Evolutionary conservation across 2,888 invertebrate species (phyloP), one percentile per base, ranked within the genome.

Genomic region (Hydrotaea cyrtoneurina): DNA sequence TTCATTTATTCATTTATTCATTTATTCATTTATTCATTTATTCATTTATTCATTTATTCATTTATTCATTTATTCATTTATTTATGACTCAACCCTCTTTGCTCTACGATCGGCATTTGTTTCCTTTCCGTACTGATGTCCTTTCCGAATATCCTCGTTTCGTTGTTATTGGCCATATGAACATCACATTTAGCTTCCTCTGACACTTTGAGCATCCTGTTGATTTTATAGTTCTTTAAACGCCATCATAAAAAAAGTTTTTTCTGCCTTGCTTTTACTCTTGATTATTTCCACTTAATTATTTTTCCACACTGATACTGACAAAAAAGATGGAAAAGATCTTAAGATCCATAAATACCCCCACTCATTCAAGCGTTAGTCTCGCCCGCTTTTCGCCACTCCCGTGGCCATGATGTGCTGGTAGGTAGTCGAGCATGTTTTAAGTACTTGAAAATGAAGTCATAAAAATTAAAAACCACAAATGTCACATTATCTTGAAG

Each of bases 401-500:
- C 50, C 50, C n/a, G 31, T 31, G 2, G 31, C 50, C n/a, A 11
- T 2, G 62, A n/a, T n/a, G 36, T 62, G 62, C 13, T 36, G 62
- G 62, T 62, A 5, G 39, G 31, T 39, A 39, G 39, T 66, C 23
- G 19, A 69, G 69, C 69, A 69, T 69, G 21, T 15, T 36, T 69
- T 17, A 74, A 74, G 78, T 78, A 73, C 78, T 53, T 74, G 17
- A 69, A 82, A 78, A 74, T 76, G 69, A 77, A 77, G 73, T 50
- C 73, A 59, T 79, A 83, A 83, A 69, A 83, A 76, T 69, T 79
- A 79, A 83, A 83, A 83, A 76, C 79, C 76, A 76, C 66, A 83
- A 79, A 79, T 83, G 79, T 83, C 83, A 55, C 83, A 79, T 83
- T 73, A 83, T 83, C 79, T 83, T 66, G 66, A 77, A 50, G 79